Base-by-base conservation (phyloP, 2,888 invertebrate species). In the Drosophila acutilabella region DNA sequence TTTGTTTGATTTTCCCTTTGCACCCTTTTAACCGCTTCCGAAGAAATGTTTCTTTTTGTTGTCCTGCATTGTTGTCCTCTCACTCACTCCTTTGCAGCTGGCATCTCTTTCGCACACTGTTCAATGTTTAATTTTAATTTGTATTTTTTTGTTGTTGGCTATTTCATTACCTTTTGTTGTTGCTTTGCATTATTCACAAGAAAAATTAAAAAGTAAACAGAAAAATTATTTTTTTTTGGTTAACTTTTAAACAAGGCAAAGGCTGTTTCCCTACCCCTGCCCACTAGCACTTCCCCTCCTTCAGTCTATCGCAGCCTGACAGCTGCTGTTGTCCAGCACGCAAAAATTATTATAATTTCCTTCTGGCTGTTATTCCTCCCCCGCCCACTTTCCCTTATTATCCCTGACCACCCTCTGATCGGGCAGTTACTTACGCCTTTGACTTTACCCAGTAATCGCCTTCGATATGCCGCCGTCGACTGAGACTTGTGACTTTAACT, bases 301-400 rank as follows among this genome's bases (percentile, higher is more conserved):
- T 3, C 23, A 23, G 6, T 6, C 52, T 48, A 41, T 62, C 36
- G 57, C 36, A 53, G 64, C 48, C 13, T 36, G 13, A 36, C 72
- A 68, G 79, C 78, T 74, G 71, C 73, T 64, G 69, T 59, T 85
- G 82, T 78, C 78, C 82, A 65, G 78, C 70, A 75, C 68, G 80
- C 71, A 84, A 87, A 83, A 83, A 75, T 81, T 78, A 84, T 84
- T 78, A 84, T 81, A 84, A 84, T 84, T 81, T 83, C 72, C 73
- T 64, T 70, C 58, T 75, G 71, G 66, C 74, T 71, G 70, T 61
- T 69, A 48, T 36, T 60, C 23, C n/a, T 8, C 10, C 54, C 18
- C 18, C 20, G 20, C 20, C 20, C 3, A 20, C 20, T 20, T 23
- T 11, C 8, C 13, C 7, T 11, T 33, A 33, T 33, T 33, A 33